These are phyloP conservation scores for Eristalinus aeneus DNA, from an alignment of 2,888 invertebrate genomes.

Conservation along the genomic window DNA sequence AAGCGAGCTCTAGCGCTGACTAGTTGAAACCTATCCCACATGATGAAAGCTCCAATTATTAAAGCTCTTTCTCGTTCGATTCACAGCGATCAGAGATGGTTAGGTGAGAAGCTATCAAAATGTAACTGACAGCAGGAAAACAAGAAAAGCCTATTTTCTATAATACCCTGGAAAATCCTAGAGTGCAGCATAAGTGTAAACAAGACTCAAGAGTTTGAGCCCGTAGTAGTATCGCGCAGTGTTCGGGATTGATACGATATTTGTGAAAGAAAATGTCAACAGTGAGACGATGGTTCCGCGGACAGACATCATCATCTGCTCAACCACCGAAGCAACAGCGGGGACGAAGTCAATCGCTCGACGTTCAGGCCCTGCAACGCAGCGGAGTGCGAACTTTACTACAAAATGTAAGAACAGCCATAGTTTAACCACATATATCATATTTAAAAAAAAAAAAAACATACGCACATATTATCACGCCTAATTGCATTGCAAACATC, in stretches of 20 bases:
- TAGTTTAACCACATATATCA: not conserved
- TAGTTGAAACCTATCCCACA: not conserved
- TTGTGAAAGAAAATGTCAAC: slow-evolving; percentile 76
- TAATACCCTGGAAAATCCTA: slow-evolving; percentile 13
- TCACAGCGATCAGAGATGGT: slow-evolving; percentile 26
- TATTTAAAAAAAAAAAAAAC: not conserved
- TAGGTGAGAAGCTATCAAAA: slow-evolving; percentile 27
- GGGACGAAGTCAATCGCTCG: slow-evolving; percentile 79
- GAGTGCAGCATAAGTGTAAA: slow-evolving; percentile 14
- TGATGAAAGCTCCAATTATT: not conserved
- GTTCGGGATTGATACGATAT: not conserved
- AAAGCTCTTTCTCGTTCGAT: slow-evolving; percentile 32
- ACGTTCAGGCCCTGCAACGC: slow-evolving; percentile 79
- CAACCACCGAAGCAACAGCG: slow-evolving; percentile 74
- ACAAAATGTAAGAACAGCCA: slow-evolving; percentile 75
- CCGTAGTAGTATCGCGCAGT: not conserved
- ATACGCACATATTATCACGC: slow-evolving; percentile 5
- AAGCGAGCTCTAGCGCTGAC: slow-evolving; percentile 26
- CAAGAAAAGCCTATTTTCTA: not conserved
- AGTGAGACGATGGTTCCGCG: slow-evolving; percentile 79
- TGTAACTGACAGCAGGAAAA: slow-evolving; percentile 37
- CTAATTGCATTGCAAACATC: not conserved
- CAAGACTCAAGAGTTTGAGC: not conserved
- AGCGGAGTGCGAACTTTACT: slow-evolving; percentile 78
- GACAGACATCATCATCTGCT: slow-evolving; percentile 75